Base-by-base conservation (phyloP, 2,888 invertebrate genomes). In the Eupithecia tripunctaria region DNA sequence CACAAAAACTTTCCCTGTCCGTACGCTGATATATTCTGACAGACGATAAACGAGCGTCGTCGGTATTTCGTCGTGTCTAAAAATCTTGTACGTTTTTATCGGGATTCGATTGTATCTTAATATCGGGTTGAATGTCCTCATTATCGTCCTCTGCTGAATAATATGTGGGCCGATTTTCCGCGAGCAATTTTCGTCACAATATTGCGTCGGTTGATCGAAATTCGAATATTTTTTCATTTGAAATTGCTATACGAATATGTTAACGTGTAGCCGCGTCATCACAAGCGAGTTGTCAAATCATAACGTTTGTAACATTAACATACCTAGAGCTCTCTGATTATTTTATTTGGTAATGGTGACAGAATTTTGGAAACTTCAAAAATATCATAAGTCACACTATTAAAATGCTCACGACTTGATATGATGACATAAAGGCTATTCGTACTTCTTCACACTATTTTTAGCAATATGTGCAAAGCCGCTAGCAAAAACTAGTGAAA, bases 121-220 rank as follows among this genome's bases (percentile, higher is more conserved):
- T 87, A 79, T 74, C 63, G 81, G 82, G 93, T 88, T 93, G 88
- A 90, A 88, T 77, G 88, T 68, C 89, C 93, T 90, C 89, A 91
- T 92, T 92, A 92, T 90, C 88, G 83, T 79, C 76, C 85, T 82
- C 86, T 89, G 84, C 85, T 88, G 92, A 86, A 92, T 93, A 93
- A 93, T 87, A 94, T 93, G 91, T 94, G 86, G 92, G 89, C 87
- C 92, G 87, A 88, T 87, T 89, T 90, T 89, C 85, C 78, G 81
- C 82, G 82, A 85, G 83, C 82, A 84, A 86, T 86, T 85, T 84
- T 85, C 87, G 86, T 86, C 86, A 86, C 75, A 78, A 74, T 73
- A 80, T 84, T 85, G 82, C 88, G 88, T 87, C 86, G 85, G 72
- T 66, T 77, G 77, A 80, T 80, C 79, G 78, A 78, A 75, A 79